These are phyloP conservation scores for Napeogenes inachia DNA, from an alignment of 2,888 invertebrate genomes.

Conservation along the genomic window DNA sequence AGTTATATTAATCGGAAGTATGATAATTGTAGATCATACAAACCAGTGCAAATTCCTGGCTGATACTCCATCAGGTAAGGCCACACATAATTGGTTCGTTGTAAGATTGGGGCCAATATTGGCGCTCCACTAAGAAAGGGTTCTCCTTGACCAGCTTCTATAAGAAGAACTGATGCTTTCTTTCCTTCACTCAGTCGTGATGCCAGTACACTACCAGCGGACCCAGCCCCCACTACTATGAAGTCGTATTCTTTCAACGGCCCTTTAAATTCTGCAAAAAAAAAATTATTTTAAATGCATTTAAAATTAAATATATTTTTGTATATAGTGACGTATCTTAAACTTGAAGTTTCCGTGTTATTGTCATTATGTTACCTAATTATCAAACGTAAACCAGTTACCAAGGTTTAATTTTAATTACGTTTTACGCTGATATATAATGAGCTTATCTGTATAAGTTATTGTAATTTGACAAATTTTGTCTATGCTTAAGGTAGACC, in stretches of 20 bases:
- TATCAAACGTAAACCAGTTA: too few relatives aligned
- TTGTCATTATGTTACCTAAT: too few relatives aligned
- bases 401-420: too few relatives aligned
- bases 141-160: constrained; percentile 72
- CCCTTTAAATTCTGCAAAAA: constrained; percentile 55
- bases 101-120: constrained; percentile 60
- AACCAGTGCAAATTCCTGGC: constrained; percentile 71
- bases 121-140: constrained; percentile 64
- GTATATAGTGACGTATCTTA: too few relatives aligned
- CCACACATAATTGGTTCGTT: constrained; percentile 68
- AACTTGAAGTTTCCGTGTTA: too few relatives aligned
- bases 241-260: constrained; percentile 66
- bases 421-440: too few relatives aligned
- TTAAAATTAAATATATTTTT: too few relatives aligned
- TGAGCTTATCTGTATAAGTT: too few relatives aligned
- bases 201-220: constrained; percentile 74
- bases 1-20: too few relatives aligned
- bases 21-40: constrained; percentile 8
- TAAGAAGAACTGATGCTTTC: constrained; percentile 63
- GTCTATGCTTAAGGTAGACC: too few relatives aligned
- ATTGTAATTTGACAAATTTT: too few relatives aligned
- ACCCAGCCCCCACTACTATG: constrained; percentile 75
- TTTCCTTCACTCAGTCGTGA: constrained; percentile 67
- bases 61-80: constrained; percentile 76
- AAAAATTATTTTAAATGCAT: background rate